A percentile compares a stretch with the other conserved stretches of the same genome.
Conservation (phyloP, 2,113 vertebrate genomes). For the Pomatorhinus ruficollis region DNA sequence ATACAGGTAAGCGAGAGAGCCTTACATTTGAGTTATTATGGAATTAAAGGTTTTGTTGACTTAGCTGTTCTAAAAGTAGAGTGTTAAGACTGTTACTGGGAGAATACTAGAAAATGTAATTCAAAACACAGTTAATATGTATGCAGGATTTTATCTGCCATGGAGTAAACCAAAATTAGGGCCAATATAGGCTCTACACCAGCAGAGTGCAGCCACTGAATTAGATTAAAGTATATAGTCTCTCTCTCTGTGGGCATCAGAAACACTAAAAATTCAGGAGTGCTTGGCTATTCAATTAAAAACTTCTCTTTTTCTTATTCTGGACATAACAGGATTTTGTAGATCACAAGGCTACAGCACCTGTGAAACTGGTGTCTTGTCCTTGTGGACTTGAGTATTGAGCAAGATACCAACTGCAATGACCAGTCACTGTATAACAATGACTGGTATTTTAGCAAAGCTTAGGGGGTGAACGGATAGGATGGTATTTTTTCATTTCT, state of each 20-base stretch:
- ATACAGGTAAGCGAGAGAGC: not conserved
- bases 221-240: not conserved
- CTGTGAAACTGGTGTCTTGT: not conserved
- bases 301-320: not conserved
- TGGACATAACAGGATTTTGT: not conserved
- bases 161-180: not conserved
- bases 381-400: not conserved
- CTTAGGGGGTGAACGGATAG: not conserved
- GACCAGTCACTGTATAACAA: not conserved
- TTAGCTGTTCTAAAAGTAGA: not conserved
- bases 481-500: not conserved
- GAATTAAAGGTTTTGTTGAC: not conserved
- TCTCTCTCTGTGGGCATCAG: not conserved
- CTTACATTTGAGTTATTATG: not conserved
- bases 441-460: not conserved
- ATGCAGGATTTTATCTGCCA: not conserved
- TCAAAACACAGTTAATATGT: not conserved
- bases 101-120: slow-evolving; percentile 3
- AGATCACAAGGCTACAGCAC: not conserved
- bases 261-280: not conserved
- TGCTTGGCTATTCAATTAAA: not conserved
- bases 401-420: not conserved
- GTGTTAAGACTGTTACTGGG: not conserved
- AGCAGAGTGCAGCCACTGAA: not conserved
- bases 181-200: not conserved